Evolutionary conservation across 2,797 vertebrate species (phyloP).

Genomic region (Siniperca undulata): DNA sequence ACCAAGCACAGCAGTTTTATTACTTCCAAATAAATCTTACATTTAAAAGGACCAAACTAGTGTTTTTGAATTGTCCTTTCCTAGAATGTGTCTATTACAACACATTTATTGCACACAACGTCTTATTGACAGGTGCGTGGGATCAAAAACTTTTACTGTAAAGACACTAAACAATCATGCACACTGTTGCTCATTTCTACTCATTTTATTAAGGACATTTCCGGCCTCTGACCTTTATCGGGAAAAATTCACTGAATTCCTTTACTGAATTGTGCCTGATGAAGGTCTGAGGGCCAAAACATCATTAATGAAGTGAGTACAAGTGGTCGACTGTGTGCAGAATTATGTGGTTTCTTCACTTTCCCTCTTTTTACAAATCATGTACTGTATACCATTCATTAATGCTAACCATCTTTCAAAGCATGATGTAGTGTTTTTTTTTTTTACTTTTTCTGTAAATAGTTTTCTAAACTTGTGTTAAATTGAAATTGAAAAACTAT

Average conservation of each 20-base stretch:
- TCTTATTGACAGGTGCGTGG: background rate
- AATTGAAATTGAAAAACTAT: background rate
- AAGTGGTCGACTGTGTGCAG: background rate
- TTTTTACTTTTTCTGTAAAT: background rate
- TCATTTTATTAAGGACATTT: background rate
- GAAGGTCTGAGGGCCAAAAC: background rate
- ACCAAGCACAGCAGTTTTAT: background rate
- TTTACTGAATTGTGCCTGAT: background rate
- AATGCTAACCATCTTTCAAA: conserved; percentile 5
- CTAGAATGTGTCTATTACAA: background rate
- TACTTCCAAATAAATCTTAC: background rate
- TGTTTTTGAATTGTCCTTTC: background rate
- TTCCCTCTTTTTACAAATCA: background rate
- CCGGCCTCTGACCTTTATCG: background rate
- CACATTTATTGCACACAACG: background rate
- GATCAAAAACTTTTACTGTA: background rate
- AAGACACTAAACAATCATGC: background rate
- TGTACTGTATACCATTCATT: background rate
- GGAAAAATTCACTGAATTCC: background rate
- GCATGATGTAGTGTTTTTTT: background rate
- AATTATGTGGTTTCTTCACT: background rate
- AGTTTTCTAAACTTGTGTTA: background rate
- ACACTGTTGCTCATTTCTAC: background rate
- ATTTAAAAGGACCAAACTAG: background rate
- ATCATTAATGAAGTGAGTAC: background rate